phyloP scores from a whole-genome alignment of 2,797 vertebrate genomes.

The Coreius guichenoti region DNA sequence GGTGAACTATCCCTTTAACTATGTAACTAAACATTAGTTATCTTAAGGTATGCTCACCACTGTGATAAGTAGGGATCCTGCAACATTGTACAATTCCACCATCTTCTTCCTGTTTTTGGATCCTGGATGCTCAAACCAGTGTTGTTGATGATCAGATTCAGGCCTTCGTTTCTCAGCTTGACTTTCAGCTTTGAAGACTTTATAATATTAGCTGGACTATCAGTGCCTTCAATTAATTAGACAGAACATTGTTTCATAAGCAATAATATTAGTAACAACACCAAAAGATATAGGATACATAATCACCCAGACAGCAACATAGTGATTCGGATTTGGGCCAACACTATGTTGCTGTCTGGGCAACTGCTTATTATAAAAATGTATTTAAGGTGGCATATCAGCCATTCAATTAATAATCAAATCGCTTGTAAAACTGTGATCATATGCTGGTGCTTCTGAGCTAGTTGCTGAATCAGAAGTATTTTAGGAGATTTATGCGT shows the following conservation, averaged over 20 bases:
- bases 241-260: background rate
- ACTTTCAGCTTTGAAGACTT: slow-evolving; percentile 56
- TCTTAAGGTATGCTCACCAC: slow-evolving; percentile 62
- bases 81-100: slow-evolving; percentile 63
- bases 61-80: slow-evolving; percentile 69
- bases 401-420: background rate
- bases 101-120: slow-evolving; percentile 59
- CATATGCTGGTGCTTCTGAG: slow-evolving; percentile 53
- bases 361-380: background rate
- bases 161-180: slow-evolving; percentile 49
- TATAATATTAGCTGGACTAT: slow-evolving; percentile 60
- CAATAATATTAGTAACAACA: background rate
- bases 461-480: slow-evolving; percentile 33
- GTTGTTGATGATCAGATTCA: slow-evolving; percentile 77
- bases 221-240: slow-evolving; percentile 55
- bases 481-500: background rate
- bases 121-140: slow-evolving; percentile 61
- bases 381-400: background rate
- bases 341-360: too few species aligned
- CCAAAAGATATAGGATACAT: background rate
- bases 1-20: too few species aligned
- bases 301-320: too few species aligned
- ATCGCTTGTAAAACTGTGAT: slow-evolving; percentile 7
- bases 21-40: background rate
- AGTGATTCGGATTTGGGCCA: too few species aligned